phyloP scores from a whole-genome alignment of 2,797 vertebrate species.

The Echiichthys vipera region DNA sequence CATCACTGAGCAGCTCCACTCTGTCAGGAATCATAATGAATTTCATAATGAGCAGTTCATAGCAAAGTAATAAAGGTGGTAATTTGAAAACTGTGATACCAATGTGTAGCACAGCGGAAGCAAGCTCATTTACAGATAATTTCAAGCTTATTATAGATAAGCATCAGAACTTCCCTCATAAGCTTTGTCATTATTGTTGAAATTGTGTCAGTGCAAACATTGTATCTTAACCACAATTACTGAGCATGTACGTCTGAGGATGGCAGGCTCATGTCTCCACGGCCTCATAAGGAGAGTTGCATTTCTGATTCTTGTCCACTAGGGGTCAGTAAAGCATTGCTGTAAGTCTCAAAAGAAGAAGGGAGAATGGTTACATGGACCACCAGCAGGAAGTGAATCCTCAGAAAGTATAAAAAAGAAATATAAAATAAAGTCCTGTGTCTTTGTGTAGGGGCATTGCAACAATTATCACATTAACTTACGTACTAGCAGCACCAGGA shows the following conservation, averaged over 20 bases:
- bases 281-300: background rate
- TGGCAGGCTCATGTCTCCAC: background rate
- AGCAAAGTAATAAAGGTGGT: conserved; percentile 40
- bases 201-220: background rate
- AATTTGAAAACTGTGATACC: conserved; percentile 28
- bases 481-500: background rate
- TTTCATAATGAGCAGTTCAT: conserved; percentile 23
- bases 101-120: background rate
- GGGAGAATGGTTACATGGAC: background rate
- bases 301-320: background rate
- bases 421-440: rapidly evolving
- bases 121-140: conserved; percentile 19
- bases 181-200: conserved; percentile 2
- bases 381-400: background rate
- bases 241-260: background rate
- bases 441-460: background rate
- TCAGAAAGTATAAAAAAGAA: background rate
- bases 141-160: conserved; percentile 26
- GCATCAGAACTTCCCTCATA: background rate
- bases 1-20: conserved; percentile 27
- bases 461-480: background rate
- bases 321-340: conserved; percentile 57
- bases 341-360: background rate
- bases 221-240: background rate
- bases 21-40: conserved; percentile 33